Evolutionary conservation across 2,888 invertebrate genomes (phyloP).

Genomic region (Papilio demoleus): DNA sequence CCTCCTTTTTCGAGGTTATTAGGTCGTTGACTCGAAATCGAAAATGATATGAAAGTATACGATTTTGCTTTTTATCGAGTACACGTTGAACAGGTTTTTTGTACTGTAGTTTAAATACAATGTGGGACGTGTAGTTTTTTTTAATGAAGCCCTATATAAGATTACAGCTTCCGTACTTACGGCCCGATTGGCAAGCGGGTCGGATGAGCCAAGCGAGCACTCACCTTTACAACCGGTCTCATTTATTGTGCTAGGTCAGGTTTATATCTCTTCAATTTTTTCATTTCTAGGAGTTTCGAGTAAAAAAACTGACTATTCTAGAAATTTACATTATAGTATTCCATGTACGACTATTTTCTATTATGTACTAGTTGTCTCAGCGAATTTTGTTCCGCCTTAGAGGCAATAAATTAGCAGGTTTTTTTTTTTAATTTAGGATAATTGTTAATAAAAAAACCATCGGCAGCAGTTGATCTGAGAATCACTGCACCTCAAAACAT

Average conservation of each 20-base stretch:
- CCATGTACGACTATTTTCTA: no score
- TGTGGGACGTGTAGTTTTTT: constrained; percentile 10
- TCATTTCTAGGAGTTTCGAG: not conserved
- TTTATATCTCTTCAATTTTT: constrained; percentile 2
- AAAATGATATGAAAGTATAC: not conserved
- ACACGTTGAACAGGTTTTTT: not conserved
- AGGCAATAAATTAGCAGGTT: no score
- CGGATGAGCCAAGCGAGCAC: constrained; percentile 16
- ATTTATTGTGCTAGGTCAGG: constrained; percentile 23
- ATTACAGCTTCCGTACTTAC: constrained; percentile 22
- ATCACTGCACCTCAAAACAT: no score
- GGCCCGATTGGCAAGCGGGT: constrained; percentile 26
- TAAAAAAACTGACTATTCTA: not conserved
- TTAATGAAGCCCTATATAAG: constrained; percentile 23
- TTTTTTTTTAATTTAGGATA: no score
- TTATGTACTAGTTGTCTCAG: no score
- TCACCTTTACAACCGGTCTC: not conserved
- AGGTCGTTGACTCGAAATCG: constrained; percentile 9
- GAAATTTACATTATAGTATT: not conserved
- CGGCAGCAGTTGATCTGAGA: no score
- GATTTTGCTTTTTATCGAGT: constrained; percentile 1
- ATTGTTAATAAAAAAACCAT: no score
- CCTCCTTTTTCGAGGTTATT: not conserved
- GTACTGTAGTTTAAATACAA: not conserved
- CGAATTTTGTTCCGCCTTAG: no score